phyloP scores from a whole-genome alignment of 2,113 vertebrate genomes.

The Thomomys bottae region DNA sequence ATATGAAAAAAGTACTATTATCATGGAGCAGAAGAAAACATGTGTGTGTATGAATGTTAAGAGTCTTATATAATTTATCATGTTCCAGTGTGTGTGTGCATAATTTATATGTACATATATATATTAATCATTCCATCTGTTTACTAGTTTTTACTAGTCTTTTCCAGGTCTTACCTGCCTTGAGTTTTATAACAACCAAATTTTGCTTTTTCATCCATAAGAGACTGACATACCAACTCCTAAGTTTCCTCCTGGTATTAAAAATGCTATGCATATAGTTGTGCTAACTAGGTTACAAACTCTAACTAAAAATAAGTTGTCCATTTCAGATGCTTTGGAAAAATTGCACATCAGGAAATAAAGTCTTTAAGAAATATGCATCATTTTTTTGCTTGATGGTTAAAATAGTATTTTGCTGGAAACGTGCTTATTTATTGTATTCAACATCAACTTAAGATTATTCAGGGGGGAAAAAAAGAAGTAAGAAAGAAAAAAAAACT shows the following conservation, averaged over 20 bases:
- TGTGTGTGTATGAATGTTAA: too few species aligned
- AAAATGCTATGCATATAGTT: neutral
- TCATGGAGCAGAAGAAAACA: neutral
- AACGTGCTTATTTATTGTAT: neutral
- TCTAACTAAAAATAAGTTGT: neutral
- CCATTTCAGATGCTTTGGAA: neutral
- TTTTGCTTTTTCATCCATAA: conserved; percentile 34
- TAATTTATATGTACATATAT: too few species aligned
- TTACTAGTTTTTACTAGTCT: too few species aligned
- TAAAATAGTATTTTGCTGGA: neutral
- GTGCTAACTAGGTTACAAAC: neutral
- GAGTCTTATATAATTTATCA: too few species aligned
- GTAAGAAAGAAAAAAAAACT: too few species aligned
- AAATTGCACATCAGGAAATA: neutral
- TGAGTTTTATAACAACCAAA: neutral
- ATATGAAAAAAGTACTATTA: neutral
- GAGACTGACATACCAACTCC: neutral
- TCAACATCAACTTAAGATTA: neutral
- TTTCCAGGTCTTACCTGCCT: neutral
- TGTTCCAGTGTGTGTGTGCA: too few species aligned
- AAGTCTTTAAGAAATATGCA: neutral
- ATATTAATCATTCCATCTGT: too few species aligned
- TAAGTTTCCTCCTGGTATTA: neutral
- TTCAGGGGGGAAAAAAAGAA: neutral
- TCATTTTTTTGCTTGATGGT: neutral